Base-by-base conservation (phyloP, 2,888 invertebrate genomes). In the Bhutanitis thaidina region DNA sequence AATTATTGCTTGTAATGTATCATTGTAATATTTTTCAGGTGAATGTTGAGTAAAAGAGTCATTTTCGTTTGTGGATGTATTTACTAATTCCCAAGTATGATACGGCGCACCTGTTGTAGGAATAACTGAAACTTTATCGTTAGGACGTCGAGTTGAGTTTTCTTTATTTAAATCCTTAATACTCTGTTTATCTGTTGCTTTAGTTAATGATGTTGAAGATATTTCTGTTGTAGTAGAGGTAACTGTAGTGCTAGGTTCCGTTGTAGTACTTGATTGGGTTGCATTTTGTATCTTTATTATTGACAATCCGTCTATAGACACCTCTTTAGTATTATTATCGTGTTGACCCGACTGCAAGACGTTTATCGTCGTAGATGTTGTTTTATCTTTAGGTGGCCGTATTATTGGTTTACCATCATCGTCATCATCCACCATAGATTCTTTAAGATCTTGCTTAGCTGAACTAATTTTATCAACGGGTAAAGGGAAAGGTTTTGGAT, bases 401-500 rank as follows among this genome's bases (percentile, higher is more conserved):
- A 79, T 80, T 29, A 87, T 67, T 29, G 87, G 88, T 57, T 79
- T 86, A 1, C 82, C 84, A 40, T 86, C 84, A 59, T 86, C 80
- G 32, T 74, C 75, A 56, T 78, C 71, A 32, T 65, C 59, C 3
- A 60, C 55, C 27, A 60, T 67, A 20, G 56, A 53, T 55, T 76
- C 70, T 47, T 71, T 62, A 43, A 71, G 53, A 8, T 65, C 74
- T 69, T 87, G 83, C 32, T 87, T 78, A 10, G 82, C 85, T 32
- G 80, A 74, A 64, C 90, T 80, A 54, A 93, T 92, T 83, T 92
- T 92, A 65, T 92, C 91, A 8, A 93, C 92, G 0, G 94, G 94
- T 56, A 93, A 80, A 7, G 93, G 93, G 74, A 93, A 93, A 8
- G 93, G 91, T 65, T 91, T 91, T 0, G 93, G 90, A 53, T 91